Percentiles rank a stretch among this genome's conserved stretches.
phyloP scores from a whole-genome alignment of 1,140 invertebrate species.

The Babylonia areolata region DNA sequence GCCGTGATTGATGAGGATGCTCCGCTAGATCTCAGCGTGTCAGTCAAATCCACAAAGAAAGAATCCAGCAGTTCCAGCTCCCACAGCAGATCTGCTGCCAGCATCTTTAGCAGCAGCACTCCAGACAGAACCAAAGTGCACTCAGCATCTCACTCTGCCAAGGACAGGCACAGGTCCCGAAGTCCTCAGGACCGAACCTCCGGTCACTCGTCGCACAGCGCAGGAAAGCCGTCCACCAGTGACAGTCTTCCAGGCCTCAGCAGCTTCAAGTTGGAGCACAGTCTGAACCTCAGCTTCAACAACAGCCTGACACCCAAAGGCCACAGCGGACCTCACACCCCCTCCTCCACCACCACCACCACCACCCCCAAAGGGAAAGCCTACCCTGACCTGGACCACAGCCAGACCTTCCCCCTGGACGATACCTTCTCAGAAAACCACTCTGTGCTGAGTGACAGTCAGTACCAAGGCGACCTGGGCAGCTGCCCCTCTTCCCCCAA shows the following conservation, averaged over 20 bases:
- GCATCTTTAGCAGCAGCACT: too few relatives aligned
- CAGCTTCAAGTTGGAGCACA: background rate
- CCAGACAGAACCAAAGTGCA: background rate
- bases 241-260: too few relatives aligned
- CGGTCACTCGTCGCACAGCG: background rate
- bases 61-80: background rate
- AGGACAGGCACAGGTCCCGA: background rate
- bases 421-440: constrained; percentile 74
- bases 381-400: constrained; percentile 16
- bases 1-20: background rate
- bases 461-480: constrained; percentile 82
- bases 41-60: background rate
- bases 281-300: background rate
- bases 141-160: background rate
- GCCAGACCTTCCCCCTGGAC: constrained; percentile 54
- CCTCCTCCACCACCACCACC: constrained; percentile 15
- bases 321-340: background rate
- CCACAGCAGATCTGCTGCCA: background rate
- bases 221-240: background rate
- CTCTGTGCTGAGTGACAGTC: constrained; percentile 77
- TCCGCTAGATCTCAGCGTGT: background rate
- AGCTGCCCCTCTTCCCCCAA: constrained; percentile 75
- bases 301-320: background rate
- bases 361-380: constrained; percentile 16
- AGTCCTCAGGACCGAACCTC: background rate